phyloP scores from a whole-genome alignment of 2,113 vertebrate genomes.

The Proteles cristata region DNA sequence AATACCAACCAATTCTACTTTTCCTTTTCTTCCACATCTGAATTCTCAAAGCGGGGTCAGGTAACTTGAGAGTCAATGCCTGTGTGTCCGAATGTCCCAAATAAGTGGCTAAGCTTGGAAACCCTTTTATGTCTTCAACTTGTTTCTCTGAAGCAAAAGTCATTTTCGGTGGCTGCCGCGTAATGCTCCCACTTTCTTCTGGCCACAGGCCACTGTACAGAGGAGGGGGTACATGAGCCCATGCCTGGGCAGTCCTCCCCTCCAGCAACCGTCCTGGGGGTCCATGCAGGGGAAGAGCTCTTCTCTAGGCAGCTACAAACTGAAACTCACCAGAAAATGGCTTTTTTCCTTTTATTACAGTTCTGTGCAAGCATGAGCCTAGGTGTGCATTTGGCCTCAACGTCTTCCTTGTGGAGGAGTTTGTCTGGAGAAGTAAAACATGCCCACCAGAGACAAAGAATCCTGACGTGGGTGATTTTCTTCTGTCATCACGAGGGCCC shows the following conservation, averaged over 20 bases:
- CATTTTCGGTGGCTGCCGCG: not conserved
- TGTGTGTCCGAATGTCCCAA: not conserved
- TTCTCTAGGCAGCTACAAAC: not conserved
- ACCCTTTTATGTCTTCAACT: not conserved
- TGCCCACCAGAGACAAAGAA: fast-evolving
- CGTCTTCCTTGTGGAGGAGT: not conserved
- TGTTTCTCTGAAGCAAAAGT: not conserved
- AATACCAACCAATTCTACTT: not conserved
- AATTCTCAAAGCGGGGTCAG: too few species aligned
- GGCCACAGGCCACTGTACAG: fast-evolving
- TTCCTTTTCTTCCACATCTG: not conserved
- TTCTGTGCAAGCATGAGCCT: not conserved
- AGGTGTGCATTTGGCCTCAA: not conserved
- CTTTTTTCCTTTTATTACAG: not conserved
- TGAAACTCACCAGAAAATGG: not conserved
- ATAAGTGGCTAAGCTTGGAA: not conserved
- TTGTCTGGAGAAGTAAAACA: not conserved
- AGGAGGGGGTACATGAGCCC: not conserved
- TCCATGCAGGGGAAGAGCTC: fast-evolving
- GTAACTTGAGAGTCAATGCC: not conserved
- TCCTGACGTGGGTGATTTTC: fast-evolving
- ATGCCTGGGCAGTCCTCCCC: fast-evolving
- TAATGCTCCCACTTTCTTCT: too few species aligned
- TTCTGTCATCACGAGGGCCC: fast-evolving
- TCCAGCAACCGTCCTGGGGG: fast-evolving